phyloP scores from a whole-genome alignment of 2,113 vertebrate species.

The Dasypus novemcinctus region DNA sequence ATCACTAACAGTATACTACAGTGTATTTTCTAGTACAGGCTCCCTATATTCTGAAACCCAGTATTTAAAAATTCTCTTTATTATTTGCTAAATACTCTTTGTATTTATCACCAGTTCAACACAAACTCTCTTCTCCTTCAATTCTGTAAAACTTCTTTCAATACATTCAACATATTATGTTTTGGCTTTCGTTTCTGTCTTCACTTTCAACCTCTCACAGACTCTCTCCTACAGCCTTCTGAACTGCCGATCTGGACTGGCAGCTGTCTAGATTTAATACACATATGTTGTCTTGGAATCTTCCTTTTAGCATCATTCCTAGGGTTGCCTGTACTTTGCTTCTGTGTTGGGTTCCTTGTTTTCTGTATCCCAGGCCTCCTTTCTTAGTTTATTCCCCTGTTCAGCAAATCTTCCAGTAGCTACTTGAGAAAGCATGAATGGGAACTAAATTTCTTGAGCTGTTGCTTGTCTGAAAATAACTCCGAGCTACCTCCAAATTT shows the following conservation, averaged over 20 bases:
- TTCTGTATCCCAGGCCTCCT: background rate
- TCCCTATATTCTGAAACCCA: background rate
- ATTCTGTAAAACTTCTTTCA: background rate
- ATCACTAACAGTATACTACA: background rate
- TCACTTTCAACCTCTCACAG: background rate
- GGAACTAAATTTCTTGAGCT: background rate
- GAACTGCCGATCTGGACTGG: background rate
- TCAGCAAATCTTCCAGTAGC: background rate
- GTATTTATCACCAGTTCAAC: background rate
- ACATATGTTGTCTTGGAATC: background rate
- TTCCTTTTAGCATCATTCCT: background rate
- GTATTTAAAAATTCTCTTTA: background rate
- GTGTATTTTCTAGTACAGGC: background rate
- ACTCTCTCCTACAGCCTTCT: background rate
- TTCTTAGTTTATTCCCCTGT: background rate
- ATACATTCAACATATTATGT: background rate
- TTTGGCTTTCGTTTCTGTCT: background rate
- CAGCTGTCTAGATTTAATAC: background rate
- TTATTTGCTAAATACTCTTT: background rate
- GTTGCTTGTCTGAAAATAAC: background rate
- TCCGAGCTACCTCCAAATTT: background rate
- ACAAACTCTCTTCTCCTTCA: background rate
- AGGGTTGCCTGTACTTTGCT: background rate
- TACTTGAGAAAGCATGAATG: background rate
- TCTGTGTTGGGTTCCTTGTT: background rate